Evolutionary conservation across 2,888 invertebrate species (phyloP), one percentile per base, ranked within the genome.

Genomic region (Gastracanthus pulcherrimus): DNA sequence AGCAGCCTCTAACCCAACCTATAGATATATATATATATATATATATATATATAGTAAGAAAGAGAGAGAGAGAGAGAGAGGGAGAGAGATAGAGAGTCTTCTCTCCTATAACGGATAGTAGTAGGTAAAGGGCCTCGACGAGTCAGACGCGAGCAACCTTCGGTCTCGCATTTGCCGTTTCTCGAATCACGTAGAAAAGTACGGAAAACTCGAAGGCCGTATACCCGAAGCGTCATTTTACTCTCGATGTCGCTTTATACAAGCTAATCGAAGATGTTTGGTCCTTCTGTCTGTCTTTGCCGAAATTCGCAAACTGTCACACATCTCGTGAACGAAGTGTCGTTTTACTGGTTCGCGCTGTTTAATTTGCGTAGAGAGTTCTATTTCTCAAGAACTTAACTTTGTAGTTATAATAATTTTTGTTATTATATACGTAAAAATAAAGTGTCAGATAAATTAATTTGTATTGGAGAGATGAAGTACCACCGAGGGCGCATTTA

Each of bases 1-100:
- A 93, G 93, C 87, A 88, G 88, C 89, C 87, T 88, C 88, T 88
- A 88, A 87, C 86, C 87, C 87, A 84, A 87, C 88, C 86, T 84
- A 87, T 85, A 87, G 60, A 41, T 64, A 34, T 70, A 71, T 38
- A 72, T 13, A 29, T 41, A 16, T 19, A n/a, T 84, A 87, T 85
- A 87, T 48, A 41, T 64, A 34, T 70, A 71, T 38, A 72, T 13
- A 29, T 41, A 16, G 11, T 9, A 60, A 19, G 34, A 45, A 31
- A 36, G 36, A 76, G 38, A 36, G 69, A 58, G 62, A 71, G 45
- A 58, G 55, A 48, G n/a, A 16, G 29, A 64, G 45, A 45, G 64
- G 23, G 38, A 75, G 75, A 31, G 55, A 23, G 34, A 38, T 34
- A 38, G 29, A 16, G 4, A 62, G 41, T 5, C 23, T 76, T 69